Base-by-base conservation (phyloP, 2,113 vertebrate genomes). In the Zosterops borbonicus region DNA sequence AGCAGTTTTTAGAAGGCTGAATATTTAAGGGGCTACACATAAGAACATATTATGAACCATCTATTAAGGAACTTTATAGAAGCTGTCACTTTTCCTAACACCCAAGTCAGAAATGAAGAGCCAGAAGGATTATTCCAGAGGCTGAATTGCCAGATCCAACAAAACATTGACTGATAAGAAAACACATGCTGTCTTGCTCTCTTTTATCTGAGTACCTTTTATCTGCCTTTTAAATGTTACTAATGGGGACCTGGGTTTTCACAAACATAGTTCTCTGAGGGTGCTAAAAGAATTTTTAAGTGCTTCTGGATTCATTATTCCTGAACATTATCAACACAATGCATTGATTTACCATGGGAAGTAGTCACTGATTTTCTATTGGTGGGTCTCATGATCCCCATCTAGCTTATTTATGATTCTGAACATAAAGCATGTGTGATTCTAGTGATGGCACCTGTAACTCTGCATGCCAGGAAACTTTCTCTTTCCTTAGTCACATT, bases 141-240 rank as follows among this genome's bases (percentile, higher is more conserved):
- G 67, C 62, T 96, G 64, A 95, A 83, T 37, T 89, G 42, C 56
- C 56, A 96, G 83, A 42, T 79, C 39, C 52, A 89, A 89, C 59
- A 73, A 86, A 91, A 90, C 70, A 63, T 1, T 94, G 85, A 77
- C 59, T 86, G 90, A 92, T 92, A 96, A 95, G 35, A 50, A 93
- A 94, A 91, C 33, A 89, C 44, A 75, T 22, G 44, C 29, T 85
- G 35, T 95, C 76, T 89, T 31, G 56, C 25, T 91, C 47, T 94
- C 79, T 64, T 90, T 87, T 73, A 92, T 95, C 49, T 41, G 64
- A 44, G 37, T 11, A 9, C 15, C 42, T 65, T 88, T 96, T 87
- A 90, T 71, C 82, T 69, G 64, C 19, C 65, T 96, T 96, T 95
- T 92, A 81, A 64, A 94, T 31, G 37, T 73, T 91, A 87, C 33